phyloP scores from a whole-genome alignment of 2,113 vertebrate species.

The Acinonyx jubatus region DNA sequence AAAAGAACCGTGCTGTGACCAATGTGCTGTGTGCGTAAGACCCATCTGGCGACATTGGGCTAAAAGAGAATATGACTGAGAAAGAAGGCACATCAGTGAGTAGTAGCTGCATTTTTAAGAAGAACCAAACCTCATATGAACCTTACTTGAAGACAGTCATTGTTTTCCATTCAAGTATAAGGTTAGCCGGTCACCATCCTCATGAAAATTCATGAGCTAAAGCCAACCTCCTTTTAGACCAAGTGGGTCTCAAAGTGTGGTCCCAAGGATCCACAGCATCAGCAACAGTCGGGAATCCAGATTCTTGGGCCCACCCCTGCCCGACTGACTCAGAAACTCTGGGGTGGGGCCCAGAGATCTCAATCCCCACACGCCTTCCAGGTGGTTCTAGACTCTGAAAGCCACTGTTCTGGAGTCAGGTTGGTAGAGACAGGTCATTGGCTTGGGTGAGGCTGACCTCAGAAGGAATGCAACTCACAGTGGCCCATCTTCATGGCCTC shows the following conservation, averaged over 20 bases:
- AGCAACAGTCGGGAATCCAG: not conserved
- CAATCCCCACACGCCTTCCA: not conserved
- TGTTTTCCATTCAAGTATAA: not conserved
- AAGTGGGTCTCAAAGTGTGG: not conserved
- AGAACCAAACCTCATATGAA: not conserved
- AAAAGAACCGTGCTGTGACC: not conserved
- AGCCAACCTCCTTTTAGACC: not conserved
- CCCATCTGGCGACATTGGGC: not conserved
- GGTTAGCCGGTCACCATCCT: not conserved
- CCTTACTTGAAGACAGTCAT: not conserved
- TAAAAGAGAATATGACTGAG: fast-evolving
- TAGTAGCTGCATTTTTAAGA: not conserved
- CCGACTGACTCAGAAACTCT: not conserved
- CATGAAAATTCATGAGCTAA: not conserved
- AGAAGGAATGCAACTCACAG: not conserved
- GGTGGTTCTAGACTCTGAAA: no score
- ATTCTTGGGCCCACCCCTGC: not conserved
- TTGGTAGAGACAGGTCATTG: not conserved
- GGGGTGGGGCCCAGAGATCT: not conserved
- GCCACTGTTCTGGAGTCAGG: not conserved
- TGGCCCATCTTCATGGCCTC: not conserved
- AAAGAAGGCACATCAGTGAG: not conserved
- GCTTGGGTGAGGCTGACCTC: not conserved
- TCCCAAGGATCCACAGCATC: fast-evolving
- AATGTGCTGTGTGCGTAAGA: fast-evolving